Evolutionary conservation across 2,888 invertebrate species (phyloP).

Genomic region (Phengaris alcon): DNA sequence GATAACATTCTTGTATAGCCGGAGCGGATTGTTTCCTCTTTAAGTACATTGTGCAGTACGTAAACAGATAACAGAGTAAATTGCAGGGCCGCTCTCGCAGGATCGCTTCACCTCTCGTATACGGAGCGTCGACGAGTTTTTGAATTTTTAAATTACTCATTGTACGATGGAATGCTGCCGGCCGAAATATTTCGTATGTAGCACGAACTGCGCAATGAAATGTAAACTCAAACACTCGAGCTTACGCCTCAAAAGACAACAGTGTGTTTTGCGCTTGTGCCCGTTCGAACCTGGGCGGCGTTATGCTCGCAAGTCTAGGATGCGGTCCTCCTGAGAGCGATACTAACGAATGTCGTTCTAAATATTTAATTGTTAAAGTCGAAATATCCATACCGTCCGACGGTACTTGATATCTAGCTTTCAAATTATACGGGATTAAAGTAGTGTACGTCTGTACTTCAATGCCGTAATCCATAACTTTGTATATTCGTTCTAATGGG

Average conservation of each 20-base stretch:
- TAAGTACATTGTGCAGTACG: constrained; percentile 46
- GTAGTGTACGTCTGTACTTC: constrained; percentile 55
- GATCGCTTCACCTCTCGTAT: constrained; percentile 68
- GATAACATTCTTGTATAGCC: constrained; percentile 7
- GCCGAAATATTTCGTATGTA: constrained; percentile 52
- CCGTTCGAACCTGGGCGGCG: constrained; percentile 48
- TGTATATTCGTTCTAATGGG: constrained; percentile 51
- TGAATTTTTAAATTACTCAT: constrained; percentile 81
- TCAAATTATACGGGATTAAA: constrained; percentile 54
- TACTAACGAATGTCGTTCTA: constrained; percentile 74
- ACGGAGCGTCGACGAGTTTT: constrained; percentile 75
- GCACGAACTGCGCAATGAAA: constrained; percentile 53
- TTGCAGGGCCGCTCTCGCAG: constrained; percentile 70
- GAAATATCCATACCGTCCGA: constrained; percentile 59
- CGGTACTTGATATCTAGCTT: constrained; percentile 56
- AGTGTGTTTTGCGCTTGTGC: constrained; percentile 43
- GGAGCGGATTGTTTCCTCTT: constrained; percentile 35
- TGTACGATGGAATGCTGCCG: constrained; percentile 76
- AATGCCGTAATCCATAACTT: constrained; percentile 58
- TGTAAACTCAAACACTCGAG: constrained; percentile 59
- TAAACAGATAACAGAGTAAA: constrained; percentile 72
- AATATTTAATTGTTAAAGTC: constrained; percentile 73
- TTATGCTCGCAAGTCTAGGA: constrained; percentile 67
- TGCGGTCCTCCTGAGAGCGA: constrained; percentile 64
- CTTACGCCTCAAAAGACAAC: constrained; percentile 61